A percentile compares a stretch with the other conserved stretches of the same genome.
phyloP scores from a whole-genome alignment of 2,888 invertebrate species.

The Netelia virgata region DNA sequence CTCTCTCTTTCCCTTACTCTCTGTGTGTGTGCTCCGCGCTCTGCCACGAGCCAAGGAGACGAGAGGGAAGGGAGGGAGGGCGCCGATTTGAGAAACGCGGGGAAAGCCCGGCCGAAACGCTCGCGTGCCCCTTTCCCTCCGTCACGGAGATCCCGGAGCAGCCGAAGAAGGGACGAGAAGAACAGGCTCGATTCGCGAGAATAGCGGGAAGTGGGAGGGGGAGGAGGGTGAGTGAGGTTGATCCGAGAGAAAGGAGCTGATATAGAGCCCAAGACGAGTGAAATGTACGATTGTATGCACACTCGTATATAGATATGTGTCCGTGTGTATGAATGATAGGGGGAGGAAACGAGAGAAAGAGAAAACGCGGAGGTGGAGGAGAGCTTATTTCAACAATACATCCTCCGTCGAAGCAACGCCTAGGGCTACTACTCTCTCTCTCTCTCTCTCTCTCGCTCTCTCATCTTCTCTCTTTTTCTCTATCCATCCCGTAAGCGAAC shows the following conservation, averaged over 20 bases:
- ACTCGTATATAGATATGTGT: not conserved
- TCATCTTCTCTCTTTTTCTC: slow-evolving; percentile 40
- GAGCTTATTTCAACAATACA: slow-evolving; percentile 81
- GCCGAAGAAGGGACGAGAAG: slow-evolving; percentile 23
- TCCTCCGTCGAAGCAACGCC: slow-evolving; percentile 74
- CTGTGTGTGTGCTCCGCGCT: not conserved
- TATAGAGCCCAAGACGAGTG: slow-evolving; percentile 45
- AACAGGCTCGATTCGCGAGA: slow-evolving; percentile 52
- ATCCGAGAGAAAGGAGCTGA: slow-evolving; percentile 58
- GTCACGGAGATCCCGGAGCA: slow-evolving; percentile 26
- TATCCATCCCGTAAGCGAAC: slow-evolving; percentile 53
- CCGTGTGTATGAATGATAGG: slow-evolving; percentile 32
- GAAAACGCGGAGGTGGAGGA: slow-evolving; percentile 68
- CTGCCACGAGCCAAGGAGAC: not conserved
- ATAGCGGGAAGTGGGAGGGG: slow-evolving; percentile 41
- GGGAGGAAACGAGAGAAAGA: slow-evolving; percentile 56
- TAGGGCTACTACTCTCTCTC: slow-evolving; percentile 66
- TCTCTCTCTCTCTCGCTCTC: slow-evolving; percentile 42
- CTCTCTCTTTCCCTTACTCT: not conserved
- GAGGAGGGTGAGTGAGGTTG: slow-evolving; percentile 41
- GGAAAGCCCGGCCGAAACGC: slow-evolving; percentile 20
- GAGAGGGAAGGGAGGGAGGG: not conserved
- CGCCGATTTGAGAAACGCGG: slow-evolving; percentile 49
- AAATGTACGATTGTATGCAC: not conserved
- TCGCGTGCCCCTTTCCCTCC: slow-evolving; percentile 23